These are phyloP conservation scores for Taphrorychus bicolor DNA, from an alignment of 2,888 invertebrate species.

Conservation along the genomic window DNA sequence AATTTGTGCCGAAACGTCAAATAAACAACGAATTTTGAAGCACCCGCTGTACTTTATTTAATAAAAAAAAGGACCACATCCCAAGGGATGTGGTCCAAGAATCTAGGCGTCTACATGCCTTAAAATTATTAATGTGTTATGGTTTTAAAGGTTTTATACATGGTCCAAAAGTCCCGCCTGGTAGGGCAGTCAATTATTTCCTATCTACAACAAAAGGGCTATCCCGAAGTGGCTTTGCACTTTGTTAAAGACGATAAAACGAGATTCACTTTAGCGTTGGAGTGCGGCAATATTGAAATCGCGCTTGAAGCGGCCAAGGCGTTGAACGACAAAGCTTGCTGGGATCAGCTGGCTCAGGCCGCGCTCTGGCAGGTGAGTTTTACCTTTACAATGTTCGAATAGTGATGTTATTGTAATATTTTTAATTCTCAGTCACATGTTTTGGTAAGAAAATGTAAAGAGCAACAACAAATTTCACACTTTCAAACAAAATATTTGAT, in stretches of 20 bases:
- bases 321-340: conserved; percentile 91
- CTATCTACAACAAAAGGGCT: conserved; percentile 94
- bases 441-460: too few species aligned
- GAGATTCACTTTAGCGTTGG: conserved; percentile 91
- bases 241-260: conserved; percentile 99
- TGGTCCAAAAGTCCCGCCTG: conserved; percentile 93
- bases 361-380: conserved; percentile 87
- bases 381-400: background rate
- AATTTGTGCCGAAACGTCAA: too few species aligned
- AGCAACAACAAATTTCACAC: too few species aligned
- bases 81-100: too few species aligned
- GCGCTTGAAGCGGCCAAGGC: conserved; percentile 96
- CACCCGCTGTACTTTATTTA: too few species aligned
- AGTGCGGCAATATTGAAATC: conserved; percentile 98
- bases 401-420: background rate
- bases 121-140: background rate
- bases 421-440: too few species aligned
- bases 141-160: conserved; percentile 78
- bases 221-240: conserved; percentile 98
- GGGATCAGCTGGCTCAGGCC: conserved; percentile 94
- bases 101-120: too few species aligned
- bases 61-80: too few species aligned
- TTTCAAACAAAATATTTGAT: too few species aligned
- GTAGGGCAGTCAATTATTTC: conserved; percentile 99
- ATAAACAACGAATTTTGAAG: too few species aligned